Base-by-base conservation (phyloP, 2,797 vertebrate species). In the Oryzias dopingdopingensis region DNA sequence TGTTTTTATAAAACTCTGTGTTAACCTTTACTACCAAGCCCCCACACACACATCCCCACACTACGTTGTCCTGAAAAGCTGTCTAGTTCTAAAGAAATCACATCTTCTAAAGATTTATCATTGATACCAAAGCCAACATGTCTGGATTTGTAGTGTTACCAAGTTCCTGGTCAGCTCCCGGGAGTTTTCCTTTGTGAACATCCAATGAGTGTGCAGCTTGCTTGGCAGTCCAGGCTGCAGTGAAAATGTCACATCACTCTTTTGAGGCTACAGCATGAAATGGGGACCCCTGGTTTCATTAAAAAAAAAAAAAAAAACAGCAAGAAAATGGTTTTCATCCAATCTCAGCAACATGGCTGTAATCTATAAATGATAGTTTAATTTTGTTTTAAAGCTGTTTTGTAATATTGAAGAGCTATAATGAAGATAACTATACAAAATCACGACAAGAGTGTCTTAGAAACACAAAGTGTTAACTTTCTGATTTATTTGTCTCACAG, bases 331-430 rank as follows among this genome's bases (percentile, higher is more conserved):
- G 71, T 70, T 75, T 75, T 76, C 69, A 60, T 48, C 0, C 42
- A 16, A 49, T 42, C 41, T 59, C 53, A 6, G 54, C 10, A 24
- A 47, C 29, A 20, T 22, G 18, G 26, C 24, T 37, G 12, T 32
- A 60, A 59, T 43, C 6, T 50, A 61, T 52, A 41, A 54, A 43
- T 53, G 65, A 78, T 77, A 50, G 3, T 40, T 46, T n/a, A 50
- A 74, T 83, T 71, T 74, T 14, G 56, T 65, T 48, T 6, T 24
- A 3, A n/a, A 55, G 51, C 44, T 26, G 1, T 46, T 12, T 56
- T 74, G 58, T 76, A 74, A 79, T 77, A 77, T 65, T 70, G 66
- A 48, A 72, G 65, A 57, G 16, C 23, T 22, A 49, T 3, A 52
- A 49, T 14, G 14, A n/a, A n/a, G 17, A 14, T 12, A 12, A 37